phyloP scores from a whole-genome alignment of 2,797 vertebrate genomes.

The Thripadectes ignobilis region DNA sequence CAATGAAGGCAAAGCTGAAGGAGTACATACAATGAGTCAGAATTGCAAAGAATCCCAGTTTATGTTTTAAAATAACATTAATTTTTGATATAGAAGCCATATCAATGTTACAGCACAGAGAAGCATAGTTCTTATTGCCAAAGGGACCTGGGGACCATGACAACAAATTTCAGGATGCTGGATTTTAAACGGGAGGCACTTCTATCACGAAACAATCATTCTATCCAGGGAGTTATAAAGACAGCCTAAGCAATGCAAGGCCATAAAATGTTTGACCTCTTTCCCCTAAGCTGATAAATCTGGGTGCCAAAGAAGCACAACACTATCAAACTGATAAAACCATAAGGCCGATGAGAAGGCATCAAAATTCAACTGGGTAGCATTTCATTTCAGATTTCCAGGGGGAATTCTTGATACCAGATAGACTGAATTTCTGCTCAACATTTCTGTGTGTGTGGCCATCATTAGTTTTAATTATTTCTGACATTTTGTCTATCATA shows the following conservation, averaged over 20 bases:
- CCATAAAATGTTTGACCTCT: slow-evolving; percentile 29
- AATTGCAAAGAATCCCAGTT: not conserved
- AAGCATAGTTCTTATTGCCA: slow-evolving; percentile 2
- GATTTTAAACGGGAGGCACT: slow-evolving; percentile 32
- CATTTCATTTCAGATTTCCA: slow-evolving; percentile 1
- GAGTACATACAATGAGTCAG: not conserved
- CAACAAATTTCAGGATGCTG: not conserved
- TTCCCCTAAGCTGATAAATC: slow-evolving; percentile 20
- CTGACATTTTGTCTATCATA: slow-evolving; percentile 59
- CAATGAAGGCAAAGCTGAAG: slow-evolving; percentile 49
- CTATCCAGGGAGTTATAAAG: not conserved
- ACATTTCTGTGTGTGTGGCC: not conserved
- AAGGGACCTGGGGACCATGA: not conserved
- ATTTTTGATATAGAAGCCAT: not conserved
- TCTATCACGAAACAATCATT: not conserved
- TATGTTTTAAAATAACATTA: not conserved
- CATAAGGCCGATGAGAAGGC: not conserved
- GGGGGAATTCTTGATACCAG: not conserved
- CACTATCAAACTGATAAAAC: not conserved
- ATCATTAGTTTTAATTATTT: slow-evolving; percentile 58
- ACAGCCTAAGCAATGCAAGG: slow-evolving; percentile 2
- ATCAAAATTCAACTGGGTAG: not conserved
- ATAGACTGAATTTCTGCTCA: not conserved
- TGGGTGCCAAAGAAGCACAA: slow-evolving; percentile 1
- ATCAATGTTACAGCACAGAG: not conserved